Conservation (phyloP, 1,140 invertebrate genomes). For the Drosophila chauvacae region DNA sequence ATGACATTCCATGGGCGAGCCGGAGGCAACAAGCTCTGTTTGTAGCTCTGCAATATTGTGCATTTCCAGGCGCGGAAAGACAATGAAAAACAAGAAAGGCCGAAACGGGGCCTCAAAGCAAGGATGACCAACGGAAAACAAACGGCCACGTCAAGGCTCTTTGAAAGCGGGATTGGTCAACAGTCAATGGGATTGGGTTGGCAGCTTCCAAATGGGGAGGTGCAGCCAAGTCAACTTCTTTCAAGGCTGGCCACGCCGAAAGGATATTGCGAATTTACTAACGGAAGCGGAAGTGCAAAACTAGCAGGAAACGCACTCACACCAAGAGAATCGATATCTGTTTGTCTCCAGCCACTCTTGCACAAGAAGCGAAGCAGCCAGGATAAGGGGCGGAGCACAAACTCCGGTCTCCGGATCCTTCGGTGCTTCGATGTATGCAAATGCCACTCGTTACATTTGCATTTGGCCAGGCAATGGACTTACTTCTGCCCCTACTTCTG, state of each 20-base stretch:
- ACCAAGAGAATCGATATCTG: conserved; percentile 66
- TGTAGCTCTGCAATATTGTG: conserved; percentile 41
- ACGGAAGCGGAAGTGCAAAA: conserved; percentile 70
- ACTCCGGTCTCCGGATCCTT: conserved; percentile 1
- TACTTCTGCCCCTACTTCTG: conserved; percentile 7
- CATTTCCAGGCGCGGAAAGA: conserved; percentile 1
- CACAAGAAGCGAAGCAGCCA: conserved; percentile 15
- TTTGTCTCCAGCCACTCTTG: conserved; percentile 37
- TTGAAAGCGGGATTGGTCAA: conserved; percentile 28
- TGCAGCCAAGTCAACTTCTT: conserved; percentile 14
- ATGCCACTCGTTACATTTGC: conserved; percentile 69
- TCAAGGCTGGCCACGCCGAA: conserved; percentile 26
- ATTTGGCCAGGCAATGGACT: conserved; percentile 57
- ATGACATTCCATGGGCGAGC: conserved; percentile 39
- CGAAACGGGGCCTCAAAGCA: background rate
- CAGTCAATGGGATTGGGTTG: conserved; percentile 14
- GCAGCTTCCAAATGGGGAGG: background rate
- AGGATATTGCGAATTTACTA: conserved; percentile 73
- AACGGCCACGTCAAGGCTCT: conserved; percentile 32
- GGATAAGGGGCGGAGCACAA: background rate
- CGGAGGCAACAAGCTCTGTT: conserved; percentile 25
- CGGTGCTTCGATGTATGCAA: conserved; percentile 65
- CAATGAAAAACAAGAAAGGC: background rate
- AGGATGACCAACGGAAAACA: conserved; percentile 22
- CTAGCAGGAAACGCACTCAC: conserved; percentile 44